Evolutionary conservation across 2,797 vertebrate species (phyloP), one percentile per base, ranked within the genome.

Genomic region (Botia almorhae): DNA sequence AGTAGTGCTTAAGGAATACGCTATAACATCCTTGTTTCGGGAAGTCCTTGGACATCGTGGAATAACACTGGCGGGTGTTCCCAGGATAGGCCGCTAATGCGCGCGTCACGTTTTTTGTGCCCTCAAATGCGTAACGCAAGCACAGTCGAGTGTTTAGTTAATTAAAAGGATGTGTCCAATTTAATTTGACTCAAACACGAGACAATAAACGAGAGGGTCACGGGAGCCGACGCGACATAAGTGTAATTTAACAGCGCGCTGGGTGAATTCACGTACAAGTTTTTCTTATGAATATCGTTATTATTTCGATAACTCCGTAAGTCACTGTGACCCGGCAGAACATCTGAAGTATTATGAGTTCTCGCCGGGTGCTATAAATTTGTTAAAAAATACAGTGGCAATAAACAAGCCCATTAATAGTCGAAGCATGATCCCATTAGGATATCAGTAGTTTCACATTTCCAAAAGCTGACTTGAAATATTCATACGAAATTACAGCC

Each of bases 401-500:
- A 77, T 81, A 86, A 90, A 90, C 82, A 51, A 69, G 80, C 51
- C 84, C 90, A 94, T 94, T 94, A 92, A 93, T 87, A 94, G 90
- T 93, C 91, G 63, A 86, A 81, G 89, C 93, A 92, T 90, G 92
- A 93, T 89, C 84, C 92, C 91, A 92, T 94, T 94, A 93, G 93
- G 90, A 94, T 88, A 92, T 92, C 90, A 90, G 89, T 89, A 91
- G 86, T 88, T 86, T 83, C 83, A 83, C 86, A 89, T 83, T 90
- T 91, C 90, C 90, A 90, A 87, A 90, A 91, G 84, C 91, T 85
- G 88, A 90, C 91, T 89, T 92, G 88, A 94, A 94, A 92, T 93
- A 91, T 93, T 93, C 91, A 89, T 92, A 89, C 88, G 82, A 92
- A 92, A 94, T 96, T 95, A 94, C 84, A 93, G 91, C 90, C 50